Evolutionary conservation across 2,888 invertebrate genomes (phyloP).

Genomic region (Dryocosmus kuriphilus): DNA sequence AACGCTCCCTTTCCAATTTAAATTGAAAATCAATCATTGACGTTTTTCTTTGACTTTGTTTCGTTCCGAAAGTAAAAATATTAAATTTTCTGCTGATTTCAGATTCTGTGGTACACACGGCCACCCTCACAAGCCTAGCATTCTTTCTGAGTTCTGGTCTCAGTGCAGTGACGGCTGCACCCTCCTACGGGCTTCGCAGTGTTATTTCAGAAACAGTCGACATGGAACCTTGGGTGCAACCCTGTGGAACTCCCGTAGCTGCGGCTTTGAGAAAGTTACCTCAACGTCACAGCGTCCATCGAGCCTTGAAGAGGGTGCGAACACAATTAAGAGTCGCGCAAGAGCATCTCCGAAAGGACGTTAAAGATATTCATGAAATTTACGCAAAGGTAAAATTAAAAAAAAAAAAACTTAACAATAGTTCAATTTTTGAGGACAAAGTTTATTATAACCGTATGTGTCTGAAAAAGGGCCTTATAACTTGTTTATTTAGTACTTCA

Average conservation of each 20-base stretch:
- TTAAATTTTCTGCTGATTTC: constrained; percentile 56
- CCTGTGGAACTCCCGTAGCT: constrained; percentile 72
- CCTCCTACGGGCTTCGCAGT: constrained; percentile 64
- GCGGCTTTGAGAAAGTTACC: constrained; percentile 64
- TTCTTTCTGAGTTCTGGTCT: constrained; percentile 71
- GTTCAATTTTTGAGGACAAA: too few species aligned
- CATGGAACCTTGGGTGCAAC: constrained; percentile 73
- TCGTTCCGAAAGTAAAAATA: background rate
- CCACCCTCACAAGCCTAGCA: constrained; percentile 73
- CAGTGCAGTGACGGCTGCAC: constrained; percentile 65
- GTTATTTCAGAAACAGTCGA: constrained; percentile 55
- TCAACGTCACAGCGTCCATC: constrained; percentile 71
- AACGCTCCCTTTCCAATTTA: too few species aligned
- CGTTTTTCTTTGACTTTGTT: background rate
- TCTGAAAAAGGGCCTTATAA: too few species aligned
- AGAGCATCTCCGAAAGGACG: constrained; percentile 72
- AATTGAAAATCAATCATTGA: background rate
- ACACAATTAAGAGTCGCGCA: constrained; percentile 75
- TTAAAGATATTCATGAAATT: constrained; percentile 70
- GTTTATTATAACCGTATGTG: too few species aligned
- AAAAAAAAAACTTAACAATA: too few species aligned
- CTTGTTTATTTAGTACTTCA: too few species aligned
- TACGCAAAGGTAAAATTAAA: constrained; percentile 71
- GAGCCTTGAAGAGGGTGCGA: constrained; percentile 71
- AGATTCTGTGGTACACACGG: constrained; percentile 75